Percentiles rank a stretch among this genome's conserved stretches.
phyloP scores from a whole-genome alignment of 2,888 invertebrate genomes.

The Erebia palarica region DNA sequence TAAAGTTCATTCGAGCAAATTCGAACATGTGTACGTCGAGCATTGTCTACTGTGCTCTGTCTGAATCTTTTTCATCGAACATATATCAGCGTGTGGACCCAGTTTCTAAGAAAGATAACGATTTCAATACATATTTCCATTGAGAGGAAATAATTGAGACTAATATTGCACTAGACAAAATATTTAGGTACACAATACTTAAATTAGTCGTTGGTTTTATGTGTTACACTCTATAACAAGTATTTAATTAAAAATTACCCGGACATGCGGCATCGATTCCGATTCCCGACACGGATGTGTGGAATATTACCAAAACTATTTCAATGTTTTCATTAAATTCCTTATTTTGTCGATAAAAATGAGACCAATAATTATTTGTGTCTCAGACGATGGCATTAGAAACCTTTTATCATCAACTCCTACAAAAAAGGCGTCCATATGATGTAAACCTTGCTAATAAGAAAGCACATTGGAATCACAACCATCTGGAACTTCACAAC shows the following conservation, averaged over 20 bases:
- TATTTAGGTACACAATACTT: constrained; percentile 69
- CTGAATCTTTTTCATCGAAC: neutral
- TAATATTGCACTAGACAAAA: constrained; percentile 77
- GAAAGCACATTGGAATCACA: neutral
- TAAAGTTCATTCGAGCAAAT: neutral
- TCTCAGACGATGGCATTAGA: neutral
- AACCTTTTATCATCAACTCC: too few relatives aligned
- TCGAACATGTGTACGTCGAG: neutral
- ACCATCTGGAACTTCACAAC: too few relatives aligned
- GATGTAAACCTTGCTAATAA: neutral
- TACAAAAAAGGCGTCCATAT: too few relatives aligned
- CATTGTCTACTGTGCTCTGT: neutral
- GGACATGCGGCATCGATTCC: neutral
- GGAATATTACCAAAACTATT: neutral
- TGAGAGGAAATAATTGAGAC: constrained; percentile 39
- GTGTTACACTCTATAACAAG: constrained; percentile 31
- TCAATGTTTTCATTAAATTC: neutral
- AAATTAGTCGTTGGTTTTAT: constrained; percentile 78
- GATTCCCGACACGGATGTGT: too few relatives aligned
- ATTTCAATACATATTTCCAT: constrained; percentile 43
- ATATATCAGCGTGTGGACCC: neutral
- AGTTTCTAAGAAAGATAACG: neutral
- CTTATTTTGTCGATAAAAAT: neutral
- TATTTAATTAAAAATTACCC: neutral
- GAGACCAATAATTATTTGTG: neutral